Evolutionary conservation across 2,113 vertebrate species (phyloP).

Genomic region (Tympanuchus pallidicinctus): DNA sequence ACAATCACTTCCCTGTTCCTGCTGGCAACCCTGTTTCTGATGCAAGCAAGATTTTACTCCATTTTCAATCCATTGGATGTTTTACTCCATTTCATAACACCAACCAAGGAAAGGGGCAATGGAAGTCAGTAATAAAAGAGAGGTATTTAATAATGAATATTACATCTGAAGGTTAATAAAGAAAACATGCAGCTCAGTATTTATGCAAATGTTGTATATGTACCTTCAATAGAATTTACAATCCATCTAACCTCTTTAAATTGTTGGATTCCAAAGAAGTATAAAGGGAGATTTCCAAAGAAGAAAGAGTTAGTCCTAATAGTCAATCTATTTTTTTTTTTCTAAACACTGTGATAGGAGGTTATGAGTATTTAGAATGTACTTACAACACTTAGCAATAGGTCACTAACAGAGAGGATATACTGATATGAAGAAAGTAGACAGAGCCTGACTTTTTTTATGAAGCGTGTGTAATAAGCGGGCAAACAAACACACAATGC

Average conservation of each 20-base stretch:
- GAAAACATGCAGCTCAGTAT: neutral
- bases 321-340: slow-evolving; percentile 2
- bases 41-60: no score
- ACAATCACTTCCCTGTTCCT: no score
- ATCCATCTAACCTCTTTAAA: neutral
- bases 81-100: neutral
- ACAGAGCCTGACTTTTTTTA: neutral
- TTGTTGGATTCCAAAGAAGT: neutral
- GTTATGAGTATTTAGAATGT: neutral
- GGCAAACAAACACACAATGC: neutral
- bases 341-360: neutral
- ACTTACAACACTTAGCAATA: neutral
- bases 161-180: neutral
- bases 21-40: no score
- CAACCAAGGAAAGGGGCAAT: fast-evolving
- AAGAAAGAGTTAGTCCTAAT: neutral
- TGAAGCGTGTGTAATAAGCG: neutral
- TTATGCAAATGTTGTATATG: neutral
- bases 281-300: neutral
- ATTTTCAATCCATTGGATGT: neutral
- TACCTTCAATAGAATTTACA: neutral
- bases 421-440: neutral
- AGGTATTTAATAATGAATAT: neutral
- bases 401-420: neutral
- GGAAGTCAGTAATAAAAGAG: neutral